Conservation (phyloP, 2,888 invertebrate genomes). For the Aspidiotus destructor region DNA sequence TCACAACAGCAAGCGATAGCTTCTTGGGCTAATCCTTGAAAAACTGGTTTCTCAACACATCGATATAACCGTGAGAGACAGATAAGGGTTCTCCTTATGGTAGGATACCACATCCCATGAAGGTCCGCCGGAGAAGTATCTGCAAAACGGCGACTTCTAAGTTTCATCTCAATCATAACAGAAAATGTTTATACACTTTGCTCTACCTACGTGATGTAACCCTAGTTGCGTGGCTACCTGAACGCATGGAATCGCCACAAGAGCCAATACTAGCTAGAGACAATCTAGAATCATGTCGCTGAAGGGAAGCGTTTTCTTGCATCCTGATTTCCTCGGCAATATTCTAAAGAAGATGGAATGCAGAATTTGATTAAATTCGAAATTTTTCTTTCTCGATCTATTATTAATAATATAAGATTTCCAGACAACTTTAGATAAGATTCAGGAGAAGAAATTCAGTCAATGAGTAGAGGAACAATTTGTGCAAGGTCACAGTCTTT, state of each 20-base stretch:
- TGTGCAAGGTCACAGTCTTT: neutral
- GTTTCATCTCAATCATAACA: no score
- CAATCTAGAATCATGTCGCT: conserved; percentile 53
- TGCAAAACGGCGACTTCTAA: conserved; percentile 25
- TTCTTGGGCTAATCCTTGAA: conserved; percentile 94
- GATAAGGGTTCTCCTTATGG: conserved; percentile 85
- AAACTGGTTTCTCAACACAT: conserved; percentile 88
- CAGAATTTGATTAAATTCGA: neutral
- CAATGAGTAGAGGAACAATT: no score
- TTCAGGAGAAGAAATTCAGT: no score
- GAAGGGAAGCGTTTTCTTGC: conserved; percentile 41
- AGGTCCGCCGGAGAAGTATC: conserved; percentile 70
- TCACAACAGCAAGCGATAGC: conserved; percentile 84
- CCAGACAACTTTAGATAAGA: no score
- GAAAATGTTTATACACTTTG: no score
- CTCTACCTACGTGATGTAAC: neutral
- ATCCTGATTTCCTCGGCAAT: conserved; percentile 56
- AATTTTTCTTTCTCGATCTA: conserved; percentile 2
- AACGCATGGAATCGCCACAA: conserved; percentile 37
- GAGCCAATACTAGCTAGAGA: conserved; percentile 60
- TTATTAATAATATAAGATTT: neutral
- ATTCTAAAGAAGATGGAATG: conserved; percentile 44
- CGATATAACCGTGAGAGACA: conserved; percentile 86
- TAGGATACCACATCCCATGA: conserved; percentile 99
- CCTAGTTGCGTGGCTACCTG: conserved; percentile 7